Conservation (phyloP, 2,113 vertebrate species). For the Gracilinanus agilis region DNA sequence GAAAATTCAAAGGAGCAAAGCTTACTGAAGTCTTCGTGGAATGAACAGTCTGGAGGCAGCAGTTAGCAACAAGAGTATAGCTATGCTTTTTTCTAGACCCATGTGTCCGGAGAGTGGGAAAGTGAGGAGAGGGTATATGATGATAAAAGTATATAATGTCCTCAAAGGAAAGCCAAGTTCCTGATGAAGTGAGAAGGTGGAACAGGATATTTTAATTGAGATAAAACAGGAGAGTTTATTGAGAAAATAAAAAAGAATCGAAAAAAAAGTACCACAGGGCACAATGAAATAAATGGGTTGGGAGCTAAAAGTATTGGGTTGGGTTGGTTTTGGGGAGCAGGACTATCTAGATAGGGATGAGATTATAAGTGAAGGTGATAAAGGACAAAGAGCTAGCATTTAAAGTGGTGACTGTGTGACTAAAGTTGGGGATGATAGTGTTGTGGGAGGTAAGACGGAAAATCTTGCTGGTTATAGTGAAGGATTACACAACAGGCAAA, state of each 20-base stretch:
- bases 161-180: background rate
- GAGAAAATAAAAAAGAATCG: too few species aligned
- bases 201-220: background rate
- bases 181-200: background rate
- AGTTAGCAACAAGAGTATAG: background rate
- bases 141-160: background rate
- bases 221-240: too few species aligned
- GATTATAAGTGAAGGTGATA: background rate
- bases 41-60: background rate
- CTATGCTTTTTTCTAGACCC: background rate
- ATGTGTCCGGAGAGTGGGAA: background rate
- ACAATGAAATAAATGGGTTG: too few species aligned
- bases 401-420: background rate
- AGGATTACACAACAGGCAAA: background rate
- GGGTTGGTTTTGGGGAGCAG: background rate
- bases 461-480: background rate
- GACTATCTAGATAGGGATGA: background rate
- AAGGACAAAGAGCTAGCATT: background rate
- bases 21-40: background rate
- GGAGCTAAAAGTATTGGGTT: background rate
- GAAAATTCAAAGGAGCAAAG: background rate
- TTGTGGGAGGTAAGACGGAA: background rate
- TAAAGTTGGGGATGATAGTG: background rate
- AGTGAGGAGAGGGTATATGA: background rate
- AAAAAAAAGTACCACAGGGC: too few species aligned